Percentiles rank a stretch among this genome's conserved stretches.
Evolutionary conservation across 2,888 invertebrate species (phyloP).

Genomic region (Drosophila setosimentum): DNA sequence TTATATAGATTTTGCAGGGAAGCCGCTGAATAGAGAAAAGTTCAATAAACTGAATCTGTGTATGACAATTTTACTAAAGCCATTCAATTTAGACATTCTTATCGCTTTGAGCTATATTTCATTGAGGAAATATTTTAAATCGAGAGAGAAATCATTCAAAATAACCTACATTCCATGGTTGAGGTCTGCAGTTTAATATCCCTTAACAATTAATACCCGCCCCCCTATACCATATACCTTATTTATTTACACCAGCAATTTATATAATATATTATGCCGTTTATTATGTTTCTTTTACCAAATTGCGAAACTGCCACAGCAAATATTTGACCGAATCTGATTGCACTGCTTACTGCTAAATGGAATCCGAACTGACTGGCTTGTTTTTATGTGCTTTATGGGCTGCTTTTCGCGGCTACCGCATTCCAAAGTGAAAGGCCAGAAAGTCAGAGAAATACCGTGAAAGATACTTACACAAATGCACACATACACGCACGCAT

Average conservation of each 20-base stretch:
- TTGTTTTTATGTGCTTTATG: constrained; percentile 58
- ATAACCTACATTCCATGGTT: background rate
- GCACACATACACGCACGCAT: constrained; percentile 20
- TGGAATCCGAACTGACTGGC: constrained; percentile 57
- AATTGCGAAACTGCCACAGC: constrained; percentile 10
- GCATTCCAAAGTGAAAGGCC: constrained; percentile 76
- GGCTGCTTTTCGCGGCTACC: constrained; percentile 67
- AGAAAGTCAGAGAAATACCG: constrained; percentile 45
- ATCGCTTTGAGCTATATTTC: background rate
- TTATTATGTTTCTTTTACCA: constrained; percentile 4
- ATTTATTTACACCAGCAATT: constrained; percentile 14
- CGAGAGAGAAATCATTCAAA: background rate
- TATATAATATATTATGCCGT: constrained; percentile 6
- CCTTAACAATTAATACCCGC: constrained; percentile 9
- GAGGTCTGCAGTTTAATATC: background rate
- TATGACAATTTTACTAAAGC: background rate
- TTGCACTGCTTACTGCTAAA: constrained; percentile 59
- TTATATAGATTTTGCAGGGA: background rate
- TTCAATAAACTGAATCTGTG: background rate
- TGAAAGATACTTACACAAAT: constrained; percentile 34
- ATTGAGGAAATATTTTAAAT: background rate
- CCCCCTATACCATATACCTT: background rate
- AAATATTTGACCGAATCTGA: constrained; percentile 63
- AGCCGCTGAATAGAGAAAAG: background rate
- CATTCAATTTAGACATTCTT: background rate